Conservation (phyloP, 1,140 invertebrate species). For the Ceratitis capitata region DNA sequence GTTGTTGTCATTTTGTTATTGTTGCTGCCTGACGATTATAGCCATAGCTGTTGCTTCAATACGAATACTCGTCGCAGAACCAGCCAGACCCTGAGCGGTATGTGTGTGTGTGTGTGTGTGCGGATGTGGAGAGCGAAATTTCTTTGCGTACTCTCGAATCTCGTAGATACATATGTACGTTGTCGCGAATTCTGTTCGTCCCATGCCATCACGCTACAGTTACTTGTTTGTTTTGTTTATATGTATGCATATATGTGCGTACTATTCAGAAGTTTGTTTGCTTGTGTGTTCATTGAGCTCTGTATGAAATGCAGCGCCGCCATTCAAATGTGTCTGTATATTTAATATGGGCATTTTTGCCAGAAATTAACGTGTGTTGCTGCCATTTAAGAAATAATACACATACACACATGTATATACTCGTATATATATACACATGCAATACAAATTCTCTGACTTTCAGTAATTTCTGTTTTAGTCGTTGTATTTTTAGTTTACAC, state of each 20-base stretch:
- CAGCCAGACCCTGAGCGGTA: too few species aligned
- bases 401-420: too few species aligned
- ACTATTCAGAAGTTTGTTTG: neutral
- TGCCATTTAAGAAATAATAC: conserved; percentile 8
- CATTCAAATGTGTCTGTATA: neutral
- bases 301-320: conserved; percentile 7
- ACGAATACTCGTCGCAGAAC: neutral
- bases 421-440: too few species aligned
- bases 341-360: conserved; percentile 21
- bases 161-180: neutral
- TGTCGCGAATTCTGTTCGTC: too few species aligned
- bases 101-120: neutral
- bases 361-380: conserved; percentile 13
- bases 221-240: too few species aligned
- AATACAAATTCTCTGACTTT: neutral
- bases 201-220: too few species aligned
- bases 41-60: conserved; percentile 26
- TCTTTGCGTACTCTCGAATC: neutral
- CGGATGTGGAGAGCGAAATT: neutral
- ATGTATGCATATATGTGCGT: neutral
- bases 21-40: neutral
- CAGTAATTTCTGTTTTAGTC: neutral
- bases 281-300: too few species aligned
- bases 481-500: neutral
- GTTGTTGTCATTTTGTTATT: neutral